phyloP scores from a whole-genome alignment of 2,797 vertebrate species.

The Lindbergichthys nudifrons region DNA sequence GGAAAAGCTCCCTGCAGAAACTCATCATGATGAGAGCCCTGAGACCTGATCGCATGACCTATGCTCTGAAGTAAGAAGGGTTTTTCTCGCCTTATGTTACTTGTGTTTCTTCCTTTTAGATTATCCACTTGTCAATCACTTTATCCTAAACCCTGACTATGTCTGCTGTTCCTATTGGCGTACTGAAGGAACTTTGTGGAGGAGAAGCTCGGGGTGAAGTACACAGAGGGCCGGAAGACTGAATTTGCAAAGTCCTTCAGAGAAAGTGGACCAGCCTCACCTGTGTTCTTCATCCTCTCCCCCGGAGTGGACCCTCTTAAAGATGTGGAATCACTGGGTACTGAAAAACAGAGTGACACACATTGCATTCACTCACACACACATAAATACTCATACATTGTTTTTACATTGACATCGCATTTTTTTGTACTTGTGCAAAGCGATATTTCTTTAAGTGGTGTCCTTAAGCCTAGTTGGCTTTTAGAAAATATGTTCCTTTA shows the following conservation, averaged over 20 bases:
- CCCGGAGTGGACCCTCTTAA: constrained; percentile 82
- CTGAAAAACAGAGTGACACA: constrained; percentile 14
- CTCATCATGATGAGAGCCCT: constrained; percentile 86
- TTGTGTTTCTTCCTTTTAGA: neutral
- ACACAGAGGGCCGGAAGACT: constrained; percentile 83
- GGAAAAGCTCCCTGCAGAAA: constrained; percentile 85
- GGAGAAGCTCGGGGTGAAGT: constrained; percentile 85
- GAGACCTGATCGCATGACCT: constrained; percentile 84
- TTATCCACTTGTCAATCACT: neutral
- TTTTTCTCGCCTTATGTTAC: neutral
- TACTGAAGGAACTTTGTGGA: constrained; percentile 84
- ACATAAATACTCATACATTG: neutral
- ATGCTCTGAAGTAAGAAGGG: constrained; percentile 81
- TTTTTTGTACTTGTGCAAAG: neutral
- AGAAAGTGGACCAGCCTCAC: constrained; percentile 81
- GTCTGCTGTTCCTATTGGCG: constrained; percentile 7
- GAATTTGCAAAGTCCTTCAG: constrained; percentile 85
- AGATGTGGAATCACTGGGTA: constrained; percentile 83
- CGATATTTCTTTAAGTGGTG: neutral
- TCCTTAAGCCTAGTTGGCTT: neutral
- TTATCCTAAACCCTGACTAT: neutral
- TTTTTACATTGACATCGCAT: neutral
- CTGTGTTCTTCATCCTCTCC: constrained; percentile 84
- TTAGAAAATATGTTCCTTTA: neutral
- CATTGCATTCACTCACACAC: neutral